A percentile compares a stretch with the other conserved stretches of the same genome.
These are phyloP conservation scores for Epinephelus malabaricus DNA, from an alignment of 2,797 vertebrate species.

Conservation along the genomic window DNA sequence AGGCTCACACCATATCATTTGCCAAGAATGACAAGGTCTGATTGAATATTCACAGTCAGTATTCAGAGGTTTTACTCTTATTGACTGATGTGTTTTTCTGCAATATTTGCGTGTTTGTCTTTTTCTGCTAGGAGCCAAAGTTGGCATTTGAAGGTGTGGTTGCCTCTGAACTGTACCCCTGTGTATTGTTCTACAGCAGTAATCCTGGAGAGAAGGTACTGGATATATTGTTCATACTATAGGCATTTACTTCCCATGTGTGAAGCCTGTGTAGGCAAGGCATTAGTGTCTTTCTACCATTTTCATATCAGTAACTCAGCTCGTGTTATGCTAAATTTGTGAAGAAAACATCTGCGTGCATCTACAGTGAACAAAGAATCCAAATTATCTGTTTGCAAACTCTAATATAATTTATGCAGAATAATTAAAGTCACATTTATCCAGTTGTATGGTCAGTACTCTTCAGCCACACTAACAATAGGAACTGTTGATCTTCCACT, in stretches of 20 bases:
- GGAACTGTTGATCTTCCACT: too few relatives aligned
- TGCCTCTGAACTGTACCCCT: conserved; percentile 87
- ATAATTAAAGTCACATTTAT: too few relatives aligned
- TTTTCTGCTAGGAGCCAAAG: conserved; percentile 85
- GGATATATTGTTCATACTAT: not conserved
- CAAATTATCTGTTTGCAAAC: too few relatives aligned
- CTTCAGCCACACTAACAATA: too few relatives aligned
- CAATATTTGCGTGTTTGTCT: not conserved
- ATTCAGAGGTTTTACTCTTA: not conserved
- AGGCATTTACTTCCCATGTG: not conserved
- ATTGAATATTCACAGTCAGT: not conserved
- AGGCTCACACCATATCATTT: conserved; percentile 89
- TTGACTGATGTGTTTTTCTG: not conserved
- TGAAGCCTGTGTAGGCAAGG: not conserved
- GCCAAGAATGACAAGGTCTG: conserved; percentile 89
- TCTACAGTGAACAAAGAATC: too few relatives aligned
- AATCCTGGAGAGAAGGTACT: conserved; percentile 90
- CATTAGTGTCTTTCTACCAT: not conserved
- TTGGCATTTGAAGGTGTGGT: conserved; percentile 89
- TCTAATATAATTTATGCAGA: too few relatives aligned
- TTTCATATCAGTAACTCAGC: too few relatives aligned
- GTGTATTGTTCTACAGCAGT: conserved; percentile 90
- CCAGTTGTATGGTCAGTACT: too few relatives aligned
- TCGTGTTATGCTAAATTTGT: too few relatives aligned
- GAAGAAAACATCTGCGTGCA: too few relatives aligned